Evolutionary conservation across 2,113 vertebrate genomes (phyloP).

Genomic region (Onychostruthus taczanowskii): DNA sequence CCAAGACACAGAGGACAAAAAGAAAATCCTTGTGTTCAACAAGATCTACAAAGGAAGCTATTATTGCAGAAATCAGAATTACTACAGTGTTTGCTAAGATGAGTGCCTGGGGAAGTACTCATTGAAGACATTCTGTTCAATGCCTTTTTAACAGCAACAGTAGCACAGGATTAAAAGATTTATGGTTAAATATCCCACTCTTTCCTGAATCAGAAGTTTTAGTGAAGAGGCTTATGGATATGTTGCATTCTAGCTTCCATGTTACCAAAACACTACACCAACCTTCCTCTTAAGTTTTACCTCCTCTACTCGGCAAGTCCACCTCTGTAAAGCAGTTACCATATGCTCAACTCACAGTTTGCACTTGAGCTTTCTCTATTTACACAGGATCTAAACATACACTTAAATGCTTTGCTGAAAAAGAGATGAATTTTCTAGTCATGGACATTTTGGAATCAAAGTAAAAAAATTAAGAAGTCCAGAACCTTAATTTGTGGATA

Average conservation of each 20-base stretch:
- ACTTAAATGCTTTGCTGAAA: not conserved
- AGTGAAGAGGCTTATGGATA: not conserved
- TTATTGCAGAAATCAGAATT: not conserved
- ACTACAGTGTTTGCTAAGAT: not conserved
- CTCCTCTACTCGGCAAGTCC: not conserved
- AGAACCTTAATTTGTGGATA: not conserved
- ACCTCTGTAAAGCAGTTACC: constrained; percentile 14
- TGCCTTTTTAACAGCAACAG: not conserved
- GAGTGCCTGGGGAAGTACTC: not conserved
- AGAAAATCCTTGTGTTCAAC: not conserved
- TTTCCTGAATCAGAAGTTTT: not conserved
- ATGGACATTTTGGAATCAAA: not conserved
- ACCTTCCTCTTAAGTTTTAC: not conserved
- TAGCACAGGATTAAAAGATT: not conserved
- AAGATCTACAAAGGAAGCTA: not conserved
- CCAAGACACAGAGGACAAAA: not conserved
- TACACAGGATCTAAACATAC: not conserved
- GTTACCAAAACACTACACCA: constrained; percentile 17
- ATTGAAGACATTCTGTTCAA: not conserved
- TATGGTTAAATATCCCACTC: not conserved
- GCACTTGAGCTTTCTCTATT: not conserved
- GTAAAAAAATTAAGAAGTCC: not conserved
- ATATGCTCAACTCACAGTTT: constrained; percentile 11
- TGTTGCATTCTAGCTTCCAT: not conserved
- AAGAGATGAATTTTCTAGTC: not conserved